Conservation (phyloP, 2,888 invertebrate genomes). For the Drosophila anomelani region DNA sequence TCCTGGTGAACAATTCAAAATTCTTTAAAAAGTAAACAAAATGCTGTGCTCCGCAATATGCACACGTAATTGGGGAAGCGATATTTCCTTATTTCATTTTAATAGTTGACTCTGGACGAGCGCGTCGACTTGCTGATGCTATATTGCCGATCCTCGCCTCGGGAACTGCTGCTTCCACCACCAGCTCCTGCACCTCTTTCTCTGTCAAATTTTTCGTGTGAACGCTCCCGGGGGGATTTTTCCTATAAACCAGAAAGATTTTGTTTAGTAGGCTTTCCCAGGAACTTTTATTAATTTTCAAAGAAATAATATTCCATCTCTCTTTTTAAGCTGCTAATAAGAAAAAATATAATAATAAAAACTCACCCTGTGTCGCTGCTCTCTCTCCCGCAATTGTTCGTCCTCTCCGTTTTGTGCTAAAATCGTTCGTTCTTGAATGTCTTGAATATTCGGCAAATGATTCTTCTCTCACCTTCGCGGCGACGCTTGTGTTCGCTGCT, state of each 20-base stretch:
- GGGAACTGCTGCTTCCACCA: constrained; percentile 51
- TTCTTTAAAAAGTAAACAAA: constrained; percentile 38
- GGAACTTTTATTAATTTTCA: no score
- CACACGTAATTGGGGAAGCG: constrained; percentile 3
- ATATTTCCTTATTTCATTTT: constrained; percentile 15
- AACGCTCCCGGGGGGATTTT: constrained; percentile 92
- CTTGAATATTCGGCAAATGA: constrained; percentile 15
- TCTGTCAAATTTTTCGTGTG: constrained; percentile 90
- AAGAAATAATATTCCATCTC: no score
- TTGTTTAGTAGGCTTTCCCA: neutral
- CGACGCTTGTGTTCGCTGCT: constrained; percentile 90
- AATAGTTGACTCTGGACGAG: constrained; percentile 73
- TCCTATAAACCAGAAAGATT: constrained; percentile 86
- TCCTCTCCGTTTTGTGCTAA: constrained; percentile 90
- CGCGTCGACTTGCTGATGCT: constrained; percentile 87
- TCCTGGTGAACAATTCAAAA: constrained; percentile 32
- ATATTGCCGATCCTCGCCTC: constrained; percentile 89
- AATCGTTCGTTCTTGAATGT: constrained; percentile 46
- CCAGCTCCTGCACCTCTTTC: constrained; percentile 65
- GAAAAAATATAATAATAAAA: neutral
- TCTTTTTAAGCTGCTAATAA: no score
- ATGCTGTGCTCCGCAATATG: constrained; percentile 59
- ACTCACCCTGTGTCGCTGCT: constrained; percentile 88
- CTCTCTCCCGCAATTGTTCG: constrained; percentile 89
- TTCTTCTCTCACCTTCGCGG: constrained; percentile 88